phyloP scores from a whole-genome alignment of 35 echinoderm and acorn worm species.

The Amphiura filiformis region DNA sequence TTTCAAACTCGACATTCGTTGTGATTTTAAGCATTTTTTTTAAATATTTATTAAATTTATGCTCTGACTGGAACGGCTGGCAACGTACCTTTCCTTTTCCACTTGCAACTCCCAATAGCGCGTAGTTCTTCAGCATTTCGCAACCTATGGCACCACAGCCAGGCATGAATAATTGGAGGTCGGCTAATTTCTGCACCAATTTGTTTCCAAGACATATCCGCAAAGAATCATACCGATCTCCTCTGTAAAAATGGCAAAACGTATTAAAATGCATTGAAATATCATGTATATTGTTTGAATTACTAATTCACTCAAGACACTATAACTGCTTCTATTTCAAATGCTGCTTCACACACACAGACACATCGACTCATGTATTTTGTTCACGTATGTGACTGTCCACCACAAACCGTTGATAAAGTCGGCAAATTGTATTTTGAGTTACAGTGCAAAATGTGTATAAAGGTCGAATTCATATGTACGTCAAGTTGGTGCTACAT shows the following conservation, averaged over 20 bases:
- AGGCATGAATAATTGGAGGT: slow-evolving; percentile 86
- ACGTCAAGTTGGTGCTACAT: too few species aligned
- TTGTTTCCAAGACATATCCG: slow-evolving; percentile 80
- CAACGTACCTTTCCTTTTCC: too few species aligned
- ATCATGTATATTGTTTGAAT: neutral
- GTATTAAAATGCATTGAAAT: neutral
- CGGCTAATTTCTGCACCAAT: slow-evolving; percentile 36
- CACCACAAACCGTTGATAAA: too few species aligned
- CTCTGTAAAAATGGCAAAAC: slow-evolving; percentile 18
- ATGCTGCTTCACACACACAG: neutral
- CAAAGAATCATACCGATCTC: slow-evolving; percentile 80
- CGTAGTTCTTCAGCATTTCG: slow-evolving; percentile 98
- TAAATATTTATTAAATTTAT: too few species aligned
- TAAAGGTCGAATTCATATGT: too few species aligned
- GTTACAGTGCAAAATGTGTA: too few species aligned
- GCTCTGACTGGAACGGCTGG: too few species aligned
- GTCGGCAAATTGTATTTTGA: too few species aligned
- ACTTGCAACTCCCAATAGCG: slow-evolving; percentile 65
- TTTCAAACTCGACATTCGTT: too few species aligned
- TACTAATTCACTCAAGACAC: neutral
- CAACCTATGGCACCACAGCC: slow-evolving; percentile 97
- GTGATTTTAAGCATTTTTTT: too few species aligned
- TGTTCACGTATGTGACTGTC: too few species aligned
- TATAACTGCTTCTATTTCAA: neutral
- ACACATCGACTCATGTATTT: neutral